Evolutionary conservation across 2,797 vertebrate species (phyloP).

Genomic region (Eleutherodactylus coqui): DNA sequence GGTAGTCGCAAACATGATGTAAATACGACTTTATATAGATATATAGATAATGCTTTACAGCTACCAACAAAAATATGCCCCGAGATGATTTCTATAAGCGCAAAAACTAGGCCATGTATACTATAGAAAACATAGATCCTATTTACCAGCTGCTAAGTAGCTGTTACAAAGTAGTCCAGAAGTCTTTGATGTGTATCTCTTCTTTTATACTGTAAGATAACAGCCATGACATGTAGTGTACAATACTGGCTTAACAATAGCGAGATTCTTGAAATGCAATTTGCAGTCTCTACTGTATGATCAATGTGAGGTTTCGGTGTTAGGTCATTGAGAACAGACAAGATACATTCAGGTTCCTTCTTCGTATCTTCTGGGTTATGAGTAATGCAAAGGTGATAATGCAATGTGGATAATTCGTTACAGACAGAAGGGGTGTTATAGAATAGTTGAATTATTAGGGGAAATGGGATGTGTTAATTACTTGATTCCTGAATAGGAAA

Average conservation of each 20-base stretch:
- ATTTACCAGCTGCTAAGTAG: constrained; percentile 26
- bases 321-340: constrained; percentile 43
- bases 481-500: constrained; percentile 32
- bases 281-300: constrained; percentile 52
- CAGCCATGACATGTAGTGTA: constrained; percentile 28
- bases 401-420: constrained; percentile 46
- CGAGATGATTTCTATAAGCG: neutral
- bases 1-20: too few species aligned
- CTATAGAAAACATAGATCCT: neutral
- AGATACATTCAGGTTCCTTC: constrained; percentile 37
- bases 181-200: neutral
- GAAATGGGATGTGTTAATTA: constrained; percentile 47
- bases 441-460: constrained; percentile 28
- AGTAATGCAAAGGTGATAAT: constrained; percentile 54
- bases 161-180: neutral
- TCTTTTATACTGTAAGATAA: constrained; percentile 30
- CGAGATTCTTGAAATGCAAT: constrained; percentile 51
- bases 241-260: constrained; percentile 21
- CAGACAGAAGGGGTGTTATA: constrained; percentile 24
- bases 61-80: neutral
- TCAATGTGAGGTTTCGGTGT: constrained; percentile 53
- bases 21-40: too few species aligned
- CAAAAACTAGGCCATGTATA: neutral
- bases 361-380: constrained; percentile 28
- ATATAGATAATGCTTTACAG: too few species aligned